Conservation (phyloP, 2,888 invertebrate genomes). For the Chouioia cunea region DNA sequence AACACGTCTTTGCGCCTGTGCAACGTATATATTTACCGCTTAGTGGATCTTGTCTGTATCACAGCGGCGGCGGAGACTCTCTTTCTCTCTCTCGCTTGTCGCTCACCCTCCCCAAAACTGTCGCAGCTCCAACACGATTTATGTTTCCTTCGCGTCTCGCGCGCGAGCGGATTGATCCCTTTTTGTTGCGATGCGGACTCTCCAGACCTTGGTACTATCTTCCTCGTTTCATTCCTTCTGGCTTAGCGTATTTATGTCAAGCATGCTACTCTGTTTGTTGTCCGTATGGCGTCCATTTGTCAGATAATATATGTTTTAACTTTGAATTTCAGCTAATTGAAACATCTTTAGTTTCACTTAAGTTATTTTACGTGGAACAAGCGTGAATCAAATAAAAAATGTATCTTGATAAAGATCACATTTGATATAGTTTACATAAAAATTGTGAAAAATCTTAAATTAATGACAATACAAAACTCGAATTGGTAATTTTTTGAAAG, state of each 20-base stretch:
- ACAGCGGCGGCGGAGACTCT: slow-evolving; percentile 52
- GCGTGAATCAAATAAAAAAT: too few relatives aligned
- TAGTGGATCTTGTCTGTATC: slow-evolving; percentile 66
- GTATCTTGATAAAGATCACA: too few relatives aligned
- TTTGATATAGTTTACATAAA: too few relatives aligned
- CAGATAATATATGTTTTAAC: neutral
- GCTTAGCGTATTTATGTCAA: slow-evolving; percentile 13
- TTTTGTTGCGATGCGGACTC: slow-evolving; percentile 56
- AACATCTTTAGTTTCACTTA: too few relatives aligned
- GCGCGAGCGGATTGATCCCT: slow-evolving; percentile 65
- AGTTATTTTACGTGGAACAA: too few relatives aligned
- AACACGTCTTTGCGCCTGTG: slow-evolving; percentile 16
- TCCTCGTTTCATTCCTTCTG: slow-evolving; percentile 9
- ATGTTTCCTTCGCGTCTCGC: slow-evolving; percentile 60
- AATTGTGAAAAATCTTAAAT: too few relatives aligned
- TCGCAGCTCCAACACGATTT: slow-evolving; percentile 58
- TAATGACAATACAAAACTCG: too few relatives aligned
- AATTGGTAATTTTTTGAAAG: too few relatives aligned
- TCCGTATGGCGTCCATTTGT: neutral
- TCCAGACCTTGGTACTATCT: slow-evolving; percentile 6
- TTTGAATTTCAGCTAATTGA: too few relatives aligned
- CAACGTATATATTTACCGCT: slow-evolving; percentile 59
- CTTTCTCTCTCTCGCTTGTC: slow-evolving; percentile 51
- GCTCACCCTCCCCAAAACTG: slow-evolving; percentile 60
- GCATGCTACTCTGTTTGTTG: slow-evolving; percentile 24